Evolutionary conservation across 2,113 vertebrate genomes (phyloP).

Genomic region (Alexandromys fortis): DNA sequence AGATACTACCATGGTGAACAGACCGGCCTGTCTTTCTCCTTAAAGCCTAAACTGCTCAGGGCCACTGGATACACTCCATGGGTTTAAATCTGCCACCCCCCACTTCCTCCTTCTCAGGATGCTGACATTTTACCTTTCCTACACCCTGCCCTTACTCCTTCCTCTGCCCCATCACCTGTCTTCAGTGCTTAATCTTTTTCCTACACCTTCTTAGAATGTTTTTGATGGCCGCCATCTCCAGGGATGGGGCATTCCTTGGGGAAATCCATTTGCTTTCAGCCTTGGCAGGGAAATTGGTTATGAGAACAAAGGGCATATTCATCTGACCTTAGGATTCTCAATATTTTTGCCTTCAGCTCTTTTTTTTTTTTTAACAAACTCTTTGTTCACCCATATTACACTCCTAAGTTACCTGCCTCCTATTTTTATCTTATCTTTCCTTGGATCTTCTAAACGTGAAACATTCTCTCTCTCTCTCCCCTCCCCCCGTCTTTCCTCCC

Average conservation of each 20-base stretch:
- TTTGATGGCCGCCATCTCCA: constrained; percentile 72
- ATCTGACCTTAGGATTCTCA: constrained; percentile 55
- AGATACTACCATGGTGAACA: constrained; percentile 45
- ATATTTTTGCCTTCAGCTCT: constrained; percentile 70
- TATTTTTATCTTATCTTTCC: constrained; percentile 54
- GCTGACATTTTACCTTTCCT: constrained; percentile 68
- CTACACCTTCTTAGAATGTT: constrained; percentile 59
- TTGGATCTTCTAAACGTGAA: not conserved
- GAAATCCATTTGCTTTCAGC: constrained; percentile 76
- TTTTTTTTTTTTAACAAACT: constrained; percentile 59
- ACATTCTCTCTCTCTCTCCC: too few relatives aligned
- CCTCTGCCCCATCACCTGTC: constrained; percentile 65
- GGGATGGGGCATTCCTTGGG: constrained; percentile 76
- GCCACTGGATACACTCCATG: constrained; percentile 59
- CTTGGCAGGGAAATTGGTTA: constrained; percentile 68
- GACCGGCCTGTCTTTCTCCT: constrained; percentile 60
- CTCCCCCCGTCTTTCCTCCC: too few relatives aligned
- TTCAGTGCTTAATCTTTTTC: constrained; percentile 67
- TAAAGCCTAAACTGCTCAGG: constrained; percentile 63
- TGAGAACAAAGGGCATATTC: constrained; percentile 78
- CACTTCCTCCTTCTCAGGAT: constrained; percentile 70
- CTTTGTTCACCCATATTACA: constrained; percentile 53
- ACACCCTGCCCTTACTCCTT: constrained; percentile 55
- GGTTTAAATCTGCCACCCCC: constrained; percentile 71
- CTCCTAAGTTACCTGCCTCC: constrained; percentile 7